Conservation (phyloP, 2,797 vertebrate species). For the Muscicapa comitata region DNA sequence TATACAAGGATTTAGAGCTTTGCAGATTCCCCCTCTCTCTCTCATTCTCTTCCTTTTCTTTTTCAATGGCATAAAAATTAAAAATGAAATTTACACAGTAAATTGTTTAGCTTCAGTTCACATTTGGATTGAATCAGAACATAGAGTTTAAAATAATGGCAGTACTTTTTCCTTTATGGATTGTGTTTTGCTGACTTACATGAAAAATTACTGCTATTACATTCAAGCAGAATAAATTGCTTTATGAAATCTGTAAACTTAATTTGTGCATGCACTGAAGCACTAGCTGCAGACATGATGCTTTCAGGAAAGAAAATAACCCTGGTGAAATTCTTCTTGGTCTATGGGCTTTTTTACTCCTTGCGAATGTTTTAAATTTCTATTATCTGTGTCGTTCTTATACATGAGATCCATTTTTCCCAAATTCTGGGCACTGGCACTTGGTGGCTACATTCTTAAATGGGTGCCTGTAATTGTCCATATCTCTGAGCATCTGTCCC, state of each 20-base stretch:
- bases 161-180: slow-evolving; percentile 61
- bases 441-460: slow-evolving; percentile 33
- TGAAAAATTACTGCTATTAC: slow-evolving; percentile 75
- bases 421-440: background rate
- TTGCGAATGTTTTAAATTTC: slow-evolving; percentile 26
- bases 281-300: slow-evolving; percentile 36
- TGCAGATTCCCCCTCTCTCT: background rate
- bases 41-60: slow-evolving; percentile 38
- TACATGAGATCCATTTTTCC: background rate
- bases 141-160: slow-evolving; percentile 61
- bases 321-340: slow-evolving; percentile 39
- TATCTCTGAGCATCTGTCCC: background rate
- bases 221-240: slow-evolving; percentile 70
- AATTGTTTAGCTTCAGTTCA: slow-evolving; percentile 67
- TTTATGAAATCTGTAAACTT: slow-evolving; percentile 74
- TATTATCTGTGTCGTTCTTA: slow-evolving; percentile 23
- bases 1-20: slow-evolving; percentile 61
- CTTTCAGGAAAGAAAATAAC: slow-evolving; percentile 42
- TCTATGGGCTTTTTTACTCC: slow-evolving; percentile 47
- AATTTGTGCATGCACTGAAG: slow-evolving; percentile 65
- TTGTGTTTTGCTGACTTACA: slow-evolving; percentile 72
- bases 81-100: slow-evolving; percentile 73
- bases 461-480: background rate
- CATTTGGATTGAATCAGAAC: slow-evolving; percentile 66
- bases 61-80: slow-evolving; percentile 67